A percentile compares a stretch with the other conserved stretches of the same genome.
phyloP scores from a whole-genome alignment of 2,888 invertebrate species.

The Hybos culiciformis region DNA sequence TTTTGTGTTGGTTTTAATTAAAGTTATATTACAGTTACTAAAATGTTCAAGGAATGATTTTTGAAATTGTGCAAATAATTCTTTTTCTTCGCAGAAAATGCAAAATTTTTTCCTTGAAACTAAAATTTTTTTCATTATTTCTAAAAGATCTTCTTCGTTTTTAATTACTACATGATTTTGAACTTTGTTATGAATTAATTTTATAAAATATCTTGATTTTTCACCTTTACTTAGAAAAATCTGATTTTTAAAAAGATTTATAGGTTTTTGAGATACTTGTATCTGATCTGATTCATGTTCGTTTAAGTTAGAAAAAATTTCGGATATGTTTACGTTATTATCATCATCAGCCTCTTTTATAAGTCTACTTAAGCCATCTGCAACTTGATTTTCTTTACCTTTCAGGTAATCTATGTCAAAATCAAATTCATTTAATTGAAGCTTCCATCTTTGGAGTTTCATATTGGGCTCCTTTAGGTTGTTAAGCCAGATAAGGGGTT shows the following conservation, averaged over 20 bases:
- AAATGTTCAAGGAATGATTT: slow-evolving; percentile 9
- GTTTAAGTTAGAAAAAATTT: too few relatives aligned
- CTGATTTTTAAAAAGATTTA: slow-evolving; percentile 10
- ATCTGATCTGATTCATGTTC: slow-evolving; percentile 7
- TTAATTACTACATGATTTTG: slow-evolving; percentile 6
- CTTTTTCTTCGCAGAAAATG: slow-evolving; percentile 8
- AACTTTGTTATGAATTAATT: slow-evolving; percentile 8
- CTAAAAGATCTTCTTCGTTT: neutral
- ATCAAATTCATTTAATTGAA: too few relatives aligned
- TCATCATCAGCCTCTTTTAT: too few relatives aligned
- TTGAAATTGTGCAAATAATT: slow-evolving; percentile 7
- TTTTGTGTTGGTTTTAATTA: neutral
- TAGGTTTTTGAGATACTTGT: slow-evolving; percentile 4
- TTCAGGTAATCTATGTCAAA: too few relatives aligned
- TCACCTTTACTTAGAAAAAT: slow-evolving; percentile 4
- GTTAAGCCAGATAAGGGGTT: neutral
- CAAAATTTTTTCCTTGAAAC: slow-evolving; percentile 10
- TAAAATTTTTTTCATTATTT: slow-evolving; percentile 3
- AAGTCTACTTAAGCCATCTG: too few relatives aligned
- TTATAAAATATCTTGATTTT: slow-evolving; percentile 3
- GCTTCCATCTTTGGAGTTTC: neutral
- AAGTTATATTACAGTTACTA: neutral
- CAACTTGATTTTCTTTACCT: too few relatives aligned
- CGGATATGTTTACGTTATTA: too few relatives aligned
- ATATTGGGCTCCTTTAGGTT: slow-evolving; percentile 2